These are phyloP conservation scores for Solea solea DNA, from an alignment of 2,113 vertebrate genomes.

Conservation along the genomic window DNA sequence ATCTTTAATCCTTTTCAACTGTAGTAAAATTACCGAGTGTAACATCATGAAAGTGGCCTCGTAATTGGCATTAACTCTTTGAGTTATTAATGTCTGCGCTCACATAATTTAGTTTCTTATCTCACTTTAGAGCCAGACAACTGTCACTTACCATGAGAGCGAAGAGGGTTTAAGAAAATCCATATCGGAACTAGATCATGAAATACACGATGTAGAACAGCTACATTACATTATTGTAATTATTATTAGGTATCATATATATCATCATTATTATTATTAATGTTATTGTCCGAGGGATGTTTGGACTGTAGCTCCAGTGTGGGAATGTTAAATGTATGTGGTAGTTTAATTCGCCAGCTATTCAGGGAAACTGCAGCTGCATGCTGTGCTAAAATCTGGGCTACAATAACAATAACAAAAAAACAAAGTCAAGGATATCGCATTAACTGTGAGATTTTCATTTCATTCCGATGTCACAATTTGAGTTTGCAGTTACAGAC, in stretches of 20 bases:
- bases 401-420: conserved; percentile 6
- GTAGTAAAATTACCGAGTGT: conserved; percentile 53
- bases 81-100: conserved; percentile 47
- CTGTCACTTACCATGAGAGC: conserved; percentile 50
- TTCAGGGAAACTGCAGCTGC: conserved; percentile 8
- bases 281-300: conserved; percentile 18
- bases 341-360: conserved; percentile 45
- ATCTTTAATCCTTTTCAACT: conserved; percentile 55
- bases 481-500: background rate
- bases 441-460: conserved; percentile 17
- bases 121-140: conserved; percentile 44
- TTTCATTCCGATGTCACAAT: conserved; percentile 38
- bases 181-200: conserved; percentile 33
- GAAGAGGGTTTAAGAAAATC: conserved; percentile 38
- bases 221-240: conserved; percentile 25
- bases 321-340: conserved; percentile 40
- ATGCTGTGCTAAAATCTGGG: conserved; percentile 11
- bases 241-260: conserved; percentile 13
- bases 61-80: conserved; percentile 61
- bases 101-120: conserved; percentile 60
- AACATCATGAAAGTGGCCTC: conserved; percentile 56
- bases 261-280: conserved; percentile 24
- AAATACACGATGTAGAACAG: conserved; percentile 18
- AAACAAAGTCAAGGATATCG: conserved; percentile 5
- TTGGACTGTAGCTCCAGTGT: conserved; percentile 17